Base-by-base conservation (phyloP, 2,113 vertebrate genomes). In the Pogonocichla stellata region DNA sequence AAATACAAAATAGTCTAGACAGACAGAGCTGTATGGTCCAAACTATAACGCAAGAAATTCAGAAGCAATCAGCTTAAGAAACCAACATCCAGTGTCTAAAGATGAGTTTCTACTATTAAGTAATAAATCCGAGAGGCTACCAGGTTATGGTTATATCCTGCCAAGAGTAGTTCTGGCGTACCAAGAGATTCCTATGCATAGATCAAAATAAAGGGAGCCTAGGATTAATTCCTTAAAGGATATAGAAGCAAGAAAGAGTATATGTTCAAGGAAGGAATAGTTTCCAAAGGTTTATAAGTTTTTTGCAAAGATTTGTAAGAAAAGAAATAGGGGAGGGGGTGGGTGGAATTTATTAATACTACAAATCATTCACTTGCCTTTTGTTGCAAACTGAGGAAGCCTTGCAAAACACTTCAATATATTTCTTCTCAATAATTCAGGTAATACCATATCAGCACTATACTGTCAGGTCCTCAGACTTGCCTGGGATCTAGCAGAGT, bases 41-140 rank as follows among this genome's bases (percentile, higher is more conserved):
- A 92, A 74, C 1, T 7, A 51, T 28, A 81, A 79, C 79, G 43
- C 29, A 56, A 79, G 72, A 91, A 74, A 75, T 69, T 81, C 48
- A 90, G 81, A 96, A 93, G 43, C 19, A 69, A 79, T 75, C 58
- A 71, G 12, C n/a, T 81, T 74, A 85, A 79, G 73, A 91, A 91
- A 91, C 48, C 75, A 83, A 38, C 31, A 40, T 20, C 20, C 22
- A 69, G 10, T 42, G 67, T 75, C 72, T 78, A 70, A 90, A 66
- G 62, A 80, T 23, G 61, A 65, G 23, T 77, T 82, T 90, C 33
- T 75, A 28, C 61, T 53, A 11, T 48, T 51, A 67, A 75, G 19
- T 40, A 64, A 67, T 48, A 90, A 89, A 91, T 36, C 28, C 11
- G 67, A 47, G 34, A 75, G 36, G 5, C 51, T 72, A 74, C 43